phyloP scores from a whole-genome alignment of 2,888 invertebrate genomes.

The Kuschelorhynchus macadamiae region DNA sequence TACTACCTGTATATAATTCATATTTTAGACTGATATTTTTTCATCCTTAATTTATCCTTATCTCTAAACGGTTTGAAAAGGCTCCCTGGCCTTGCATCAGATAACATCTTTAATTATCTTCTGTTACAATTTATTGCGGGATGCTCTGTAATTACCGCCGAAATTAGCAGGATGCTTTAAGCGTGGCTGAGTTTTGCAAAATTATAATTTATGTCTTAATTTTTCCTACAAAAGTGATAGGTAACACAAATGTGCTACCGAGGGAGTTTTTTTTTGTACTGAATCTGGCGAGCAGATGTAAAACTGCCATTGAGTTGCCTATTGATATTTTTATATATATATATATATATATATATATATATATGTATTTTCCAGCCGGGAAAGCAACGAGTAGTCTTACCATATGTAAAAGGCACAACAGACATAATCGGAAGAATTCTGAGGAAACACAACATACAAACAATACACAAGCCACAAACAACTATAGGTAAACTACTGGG shows the following conservation, averaged over 20 bases:
- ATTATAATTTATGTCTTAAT: conserved; percentile 49
- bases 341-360: too few relatives aligned
- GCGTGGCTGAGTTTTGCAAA: conserved; percentile 27
- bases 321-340: too few relatives aligned
- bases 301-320: background rate
- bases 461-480: too few relatives aligned
- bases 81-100: conserved; percentile 37
- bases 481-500: too few relatives aligned
- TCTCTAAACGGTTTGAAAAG: conserved; percentile 37
- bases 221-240: conserved; percentile 25
- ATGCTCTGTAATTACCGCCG: conserved; percentile 46
- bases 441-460: too few relatives aligned
- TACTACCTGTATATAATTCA: background rate
- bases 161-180: conserved; percentile 39
- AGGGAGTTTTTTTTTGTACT: background rate
- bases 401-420: too few relatives aligned
- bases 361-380: too few relatives aligned
- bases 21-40: conserved; percentile 20
- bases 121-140: conserved; percentile 50
- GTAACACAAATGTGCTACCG: background rate
- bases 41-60: conserved; percentile 43
- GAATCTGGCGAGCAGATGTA: background rate
- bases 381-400: too few relatives aligned
- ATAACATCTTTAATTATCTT: conserved; percentile 52
- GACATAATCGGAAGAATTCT: too few relatives aligned